phyloP scores from a whole-genome alignment of 2,113 vertebrate species.

The Ceyx cyanopectus region DNA sequence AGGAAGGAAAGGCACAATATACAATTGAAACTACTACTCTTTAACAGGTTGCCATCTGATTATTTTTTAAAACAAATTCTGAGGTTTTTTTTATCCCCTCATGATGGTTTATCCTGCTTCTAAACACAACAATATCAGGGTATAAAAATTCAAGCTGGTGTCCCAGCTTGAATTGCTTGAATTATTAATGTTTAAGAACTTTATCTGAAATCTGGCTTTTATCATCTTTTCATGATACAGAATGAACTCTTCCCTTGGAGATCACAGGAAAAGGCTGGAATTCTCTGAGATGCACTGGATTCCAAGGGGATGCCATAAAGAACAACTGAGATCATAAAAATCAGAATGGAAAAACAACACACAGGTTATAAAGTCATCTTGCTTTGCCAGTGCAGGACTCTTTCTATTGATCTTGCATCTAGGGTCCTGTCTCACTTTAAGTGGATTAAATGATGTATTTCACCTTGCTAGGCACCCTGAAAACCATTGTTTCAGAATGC shows the following conservation, averaged over 20 bases:
- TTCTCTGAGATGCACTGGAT: neutral
- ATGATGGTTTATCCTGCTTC: neutral
- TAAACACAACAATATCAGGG: neutral
- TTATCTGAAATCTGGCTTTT: neutral
- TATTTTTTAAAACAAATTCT: neutral
- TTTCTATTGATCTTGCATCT: neutral
- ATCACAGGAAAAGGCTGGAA: constrained; percentile 2
- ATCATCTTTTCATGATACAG: neutral
- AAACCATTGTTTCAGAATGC: neutral
- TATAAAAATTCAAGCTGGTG: neutral
- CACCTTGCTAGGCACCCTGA: neutral
- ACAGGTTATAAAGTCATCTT: neutral
- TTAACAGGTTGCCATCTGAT: constrained; percentile 6
- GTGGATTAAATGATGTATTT: neutral
- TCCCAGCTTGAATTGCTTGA: neutral
- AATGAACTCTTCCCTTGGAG: neutral
- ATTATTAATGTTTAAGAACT: neutral
- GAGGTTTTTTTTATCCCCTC: neutral
- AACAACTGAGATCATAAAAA: constrained; percentile 34
- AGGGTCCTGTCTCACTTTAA: neutral
- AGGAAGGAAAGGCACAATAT: constrained; percentile 49
- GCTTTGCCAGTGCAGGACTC: neutral
- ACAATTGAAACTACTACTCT: constrained; percentile 28
- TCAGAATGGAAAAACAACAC: neutral
- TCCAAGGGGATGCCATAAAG: constrained; percentile 22